Conservation (phyloP, 1,140 invertebrate species). For the Sipha flava region DNA sequence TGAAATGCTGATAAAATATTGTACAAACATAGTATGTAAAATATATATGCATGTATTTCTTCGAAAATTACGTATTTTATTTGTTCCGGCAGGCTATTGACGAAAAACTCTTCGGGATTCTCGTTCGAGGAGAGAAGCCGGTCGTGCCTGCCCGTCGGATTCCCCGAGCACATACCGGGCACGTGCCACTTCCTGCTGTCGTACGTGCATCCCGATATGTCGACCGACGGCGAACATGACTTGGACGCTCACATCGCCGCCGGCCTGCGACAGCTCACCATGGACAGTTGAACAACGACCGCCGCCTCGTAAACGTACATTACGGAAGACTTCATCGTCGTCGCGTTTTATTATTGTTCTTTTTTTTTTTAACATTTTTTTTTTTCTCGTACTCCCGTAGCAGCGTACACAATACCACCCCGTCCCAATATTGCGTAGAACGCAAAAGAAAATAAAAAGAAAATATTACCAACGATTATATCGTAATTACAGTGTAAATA, state of each 20-base stretch:
- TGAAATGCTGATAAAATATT: no score
- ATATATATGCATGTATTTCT: no score
- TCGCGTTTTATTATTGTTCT: neutral
- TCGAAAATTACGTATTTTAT: neutral
- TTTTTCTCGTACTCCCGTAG: neutral
- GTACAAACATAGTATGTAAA: no score
- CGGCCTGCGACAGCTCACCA: slow-evolving; percentile 43
- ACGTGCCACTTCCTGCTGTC: slow-evolving; percentile 78
- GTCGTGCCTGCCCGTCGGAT: slow-evolving; percentile 74
- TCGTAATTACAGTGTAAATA: no score
- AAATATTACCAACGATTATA: no score
- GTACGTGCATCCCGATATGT: slow-evolving; percentile 59
- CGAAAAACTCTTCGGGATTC: slow-evolving; percentile 57
- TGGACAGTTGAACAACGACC: neutral
- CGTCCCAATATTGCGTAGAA: no score
- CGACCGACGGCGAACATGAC: slow-evolving; percentile 49
- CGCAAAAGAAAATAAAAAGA: no score
- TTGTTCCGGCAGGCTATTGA: slow-evolving; percentile 56
- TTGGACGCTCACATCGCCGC: slow-evolving; percentile 58
- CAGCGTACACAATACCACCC: neutral
- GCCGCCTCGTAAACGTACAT: neutral
- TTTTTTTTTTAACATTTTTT: neutral
- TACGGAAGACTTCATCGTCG: no score
- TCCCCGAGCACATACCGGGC: slow-evolving; percentile 64
- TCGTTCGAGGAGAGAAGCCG: slow-evolving; percentile 61